A percentile compares a stretch with the other conserved stretches of the same genome.
These are phyloP conservation scores for Orgyia antiqua DNA, from an alignment of 2,888 invertebrate genomes.

Conservation along the genomic window DNA sequence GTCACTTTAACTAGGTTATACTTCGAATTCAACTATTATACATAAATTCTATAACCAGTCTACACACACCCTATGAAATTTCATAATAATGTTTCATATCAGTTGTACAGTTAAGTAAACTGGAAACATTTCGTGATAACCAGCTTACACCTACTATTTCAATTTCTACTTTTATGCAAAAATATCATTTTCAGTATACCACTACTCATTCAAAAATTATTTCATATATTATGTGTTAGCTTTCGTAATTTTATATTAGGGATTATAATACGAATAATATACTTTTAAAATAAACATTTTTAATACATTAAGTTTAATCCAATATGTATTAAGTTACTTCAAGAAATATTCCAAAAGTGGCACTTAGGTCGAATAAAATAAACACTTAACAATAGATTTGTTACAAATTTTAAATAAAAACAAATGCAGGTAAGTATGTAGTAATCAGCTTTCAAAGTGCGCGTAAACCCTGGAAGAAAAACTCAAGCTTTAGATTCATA, in stretches of 20 bases:
- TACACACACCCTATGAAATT: no score
- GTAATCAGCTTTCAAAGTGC: conserved; percentile 42
- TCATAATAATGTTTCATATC: no score
- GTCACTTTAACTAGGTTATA: no score
- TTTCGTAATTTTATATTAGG: background rate
- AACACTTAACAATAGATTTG: conserved; percentile 24
- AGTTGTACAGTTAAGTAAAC: no score
- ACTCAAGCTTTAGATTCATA: conserved; percentile 7
- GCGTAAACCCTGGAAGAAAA: conserved; percentile 54
- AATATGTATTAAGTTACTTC: no score
- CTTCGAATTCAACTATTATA: conserved; percentile 8
- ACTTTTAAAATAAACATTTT: conserved; percentile 4
- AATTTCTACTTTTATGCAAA: no score
- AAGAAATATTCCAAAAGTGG: conserved; percentile 36
- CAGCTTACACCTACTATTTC: no score
- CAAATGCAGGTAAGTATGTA: conserved; percentile 22
- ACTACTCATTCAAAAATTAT: no score
- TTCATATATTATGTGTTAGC: no score
- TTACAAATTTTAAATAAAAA: conserved; percentile 20
- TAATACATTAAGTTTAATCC: no score
- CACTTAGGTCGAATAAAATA: conserved; percentile 38
- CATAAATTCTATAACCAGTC: conserved; percentile 21
- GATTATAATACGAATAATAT: conserved; percentile 6
- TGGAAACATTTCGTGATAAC: no score
- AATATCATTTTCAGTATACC: no score